Conservation (phyloP, 1,140 invertebrate species). For the Hydropsyche tenuis region DNA sequence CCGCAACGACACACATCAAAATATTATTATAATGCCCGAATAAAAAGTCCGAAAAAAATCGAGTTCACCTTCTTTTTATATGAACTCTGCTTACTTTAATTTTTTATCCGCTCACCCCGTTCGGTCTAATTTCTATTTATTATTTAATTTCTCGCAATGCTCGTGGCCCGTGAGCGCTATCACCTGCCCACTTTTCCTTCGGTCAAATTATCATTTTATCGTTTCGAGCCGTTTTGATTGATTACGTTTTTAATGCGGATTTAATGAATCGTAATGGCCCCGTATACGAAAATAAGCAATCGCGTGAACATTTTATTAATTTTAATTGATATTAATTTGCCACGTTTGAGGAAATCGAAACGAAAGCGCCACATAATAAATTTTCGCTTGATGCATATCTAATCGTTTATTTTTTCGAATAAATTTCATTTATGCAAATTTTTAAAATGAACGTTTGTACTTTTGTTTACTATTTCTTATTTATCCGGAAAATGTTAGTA, state of each 20-base stretch:
- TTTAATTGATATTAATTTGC: conserved; percentile 2
- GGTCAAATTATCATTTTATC: conserved; percentile 25
- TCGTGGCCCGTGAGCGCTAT: too few species aligned
- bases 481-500: too few species aligned
- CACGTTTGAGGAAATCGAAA: too few species aligned
- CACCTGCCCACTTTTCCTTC: conserved; percentile 31
- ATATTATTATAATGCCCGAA: neutral
- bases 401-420: too few species aligned
- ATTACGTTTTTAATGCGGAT: conserved; percentile 34
- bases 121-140: conserved; percentile 35
- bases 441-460: too few species aligned
- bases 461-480: too few species aligned
- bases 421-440: too few species aligned
- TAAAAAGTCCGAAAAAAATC: conserved; percentile 3
- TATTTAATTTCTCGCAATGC: conserved; percentile 40
- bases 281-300: neutral
- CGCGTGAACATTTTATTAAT: neutral
- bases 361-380: too few species aligned
- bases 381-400: too few species aligned
- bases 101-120: neutral
- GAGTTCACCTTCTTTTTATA: conserved; percentile 16
- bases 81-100: neutral
- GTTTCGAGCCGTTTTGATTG: conserved; percentile 32
- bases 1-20: neutral
- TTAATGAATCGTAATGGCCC: conserved; percentile 32